Evolutionary conservation across 2,888 invertebrate genomes (phyloP), one percentile per base, ranked within the genome.

Genomic region (Euplexia lucipara): DNA sequence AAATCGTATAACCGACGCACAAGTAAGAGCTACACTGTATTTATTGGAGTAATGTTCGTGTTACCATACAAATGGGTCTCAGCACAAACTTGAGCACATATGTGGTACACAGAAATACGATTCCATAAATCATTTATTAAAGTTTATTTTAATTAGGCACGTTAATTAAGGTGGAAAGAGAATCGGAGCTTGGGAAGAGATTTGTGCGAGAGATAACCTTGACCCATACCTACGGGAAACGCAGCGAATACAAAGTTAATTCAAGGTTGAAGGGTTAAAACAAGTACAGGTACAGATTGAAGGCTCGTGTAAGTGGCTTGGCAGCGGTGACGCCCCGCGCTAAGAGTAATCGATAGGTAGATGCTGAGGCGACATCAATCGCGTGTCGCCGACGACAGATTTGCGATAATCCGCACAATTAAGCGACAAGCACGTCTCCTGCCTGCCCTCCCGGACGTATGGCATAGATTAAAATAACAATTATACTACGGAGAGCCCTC

Each of bases 361-460:
- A 70, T 75, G 72, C 65, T 74, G 79, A 83, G 67, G 66, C 74
- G 77, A 81, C 73, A 78, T 70, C 70, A 78, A 77, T 78, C 75
- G 71, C 74, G 68, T 75, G 82, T 81, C 81, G 75, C 60, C 73
- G 61, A 67, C 60, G 82, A 79, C 71, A 83, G 83, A 86, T 87
- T 78, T 75, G 61, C 79, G 79, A 85, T 93, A 91, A 93, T 91
- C 92, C 90, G 61, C 72, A 80, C 88, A 91, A 92, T 92, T 89
- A 90, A 85, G 79, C 84, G 51, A 49, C 71, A 68, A 81, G 88
- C 93, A 93, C 92, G 92, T 87, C 59, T 58, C 34, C 39, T 70
- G 60, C 34, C 39, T 70, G 60, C 54, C 57, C 72, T 67, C 62
- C 30, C 54, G 58, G 39, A 51, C 61, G 62, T 67, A 63, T 67